Base-by-base conservation (phyloP, 2,888 invertebrate genomes). In the Watsonalla binaria region DNA sequence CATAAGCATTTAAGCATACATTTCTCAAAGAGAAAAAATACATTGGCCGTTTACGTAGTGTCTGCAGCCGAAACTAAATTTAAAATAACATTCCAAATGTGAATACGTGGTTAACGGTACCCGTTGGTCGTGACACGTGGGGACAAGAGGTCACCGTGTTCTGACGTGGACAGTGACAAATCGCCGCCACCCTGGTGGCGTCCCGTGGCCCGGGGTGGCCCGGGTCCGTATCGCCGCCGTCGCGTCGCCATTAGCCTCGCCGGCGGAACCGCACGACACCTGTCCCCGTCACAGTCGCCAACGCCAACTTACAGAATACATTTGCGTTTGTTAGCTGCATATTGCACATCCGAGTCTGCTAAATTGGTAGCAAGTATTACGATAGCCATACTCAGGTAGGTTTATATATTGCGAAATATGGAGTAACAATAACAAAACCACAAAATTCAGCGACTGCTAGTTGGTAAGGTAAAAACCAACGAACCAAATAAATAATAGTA, bases 81-180 rank as follows among this genome's bases (percentile, higher is more conserved):
- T 24, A 24, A 24, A 24, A 4, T 24, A 24, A n/a, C 8, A 15
- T 59, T 54, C 6, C 47, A 61, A 63, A 56, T 63, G 34, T 55
- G 51, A 63, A 56, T 63, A 34, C 51, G 52, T 51, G 59, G 52
- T 55, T 52, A 56, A 42, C 46, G 50, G 55, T 53, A 50, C 57
- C 59, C 53, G 57, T 13, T 56, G 61, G 52, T 46, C 50, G 57
- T 59, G 58, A 58, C 63, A 56, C 57, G 48, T 56, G 50, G 53
- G 49, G 48, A 45, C 56, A 56, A 59, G 47, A 57, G 55, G 57
- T 57, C 53, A 47, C 51, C 57, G 54, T 53, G 11, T 42, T 42
- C 42, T 54, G 54, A 51, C 46, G 45, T 33, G 53, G 66, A 68
- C 68, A 63, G 61, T 70, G 71, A 71, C 70, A 66, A 72, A 68